Evolutionary conservation across 1,140 invertebrate species (phyloP).

Genomic region (Drosophila lacertosa): DNA sequence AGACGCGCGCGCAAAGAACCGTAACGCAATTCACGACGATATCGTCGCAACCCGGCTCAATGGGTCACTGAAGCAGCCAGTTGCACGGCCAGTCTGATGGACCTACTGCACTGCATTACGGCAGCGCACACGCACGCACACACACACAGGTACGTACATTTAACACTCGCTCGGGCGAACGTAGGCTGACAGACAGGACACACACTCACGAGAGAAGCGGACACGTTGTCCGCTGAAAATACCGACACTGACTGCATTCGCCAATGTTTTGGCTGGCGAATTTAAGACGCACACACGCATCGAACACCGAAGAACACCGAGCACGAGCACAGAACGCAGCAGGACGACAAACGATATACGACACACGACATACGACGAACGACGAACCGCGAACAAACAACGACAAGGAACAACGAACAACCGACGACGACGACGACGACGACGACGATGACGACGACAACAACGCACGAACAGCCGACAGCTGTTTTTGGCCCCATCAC

Average conservation of each 20-base stretch:
- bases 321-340: slow-evolving; percentile 13
- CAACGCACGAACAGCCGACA: neutral
- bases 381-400: slow-evolving; percentile 1
- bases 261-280: slow-evolving; percentile 57
- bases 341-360: slow-evolving; percentile 16
- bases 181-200: too few species aligned
- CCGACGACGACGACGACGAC: neutral
- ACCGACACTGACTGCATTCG: slow-evolving; percentile 75
- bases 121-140: slow-evolving; percentile 35
- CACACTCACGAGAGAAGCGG: slow-evolving; percentile 7
- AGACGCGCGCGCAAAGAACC: neutral
- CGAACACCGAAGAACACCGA: too few species aligned
- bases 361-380: slow-evolving; percentile 9
- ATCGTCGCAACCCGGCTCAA: slow-evolving; percentile 49
- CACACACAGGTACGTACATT: slow-evolving; percentile 13
- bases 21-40: slow-evolving; percentile 32
- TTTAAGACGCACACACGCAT: slow-evolving; percentile 56
- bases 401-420: neutral
- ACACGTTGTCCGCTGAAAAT: slow-evolving; percentile 67
- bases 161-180: too few species aligned
- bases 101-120: neutral
- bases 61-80: slow-evolving; percentile 63
- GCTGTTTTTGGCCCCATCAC: slow-evolving; percentile 10
- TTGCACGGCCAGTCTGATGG: slow-evolving; percentile 5
- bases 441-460: neutral